phyloP scores from a whole-genome alignment of 1,140 invertebrate genomes.

The Acarapis woodi region DNA sequence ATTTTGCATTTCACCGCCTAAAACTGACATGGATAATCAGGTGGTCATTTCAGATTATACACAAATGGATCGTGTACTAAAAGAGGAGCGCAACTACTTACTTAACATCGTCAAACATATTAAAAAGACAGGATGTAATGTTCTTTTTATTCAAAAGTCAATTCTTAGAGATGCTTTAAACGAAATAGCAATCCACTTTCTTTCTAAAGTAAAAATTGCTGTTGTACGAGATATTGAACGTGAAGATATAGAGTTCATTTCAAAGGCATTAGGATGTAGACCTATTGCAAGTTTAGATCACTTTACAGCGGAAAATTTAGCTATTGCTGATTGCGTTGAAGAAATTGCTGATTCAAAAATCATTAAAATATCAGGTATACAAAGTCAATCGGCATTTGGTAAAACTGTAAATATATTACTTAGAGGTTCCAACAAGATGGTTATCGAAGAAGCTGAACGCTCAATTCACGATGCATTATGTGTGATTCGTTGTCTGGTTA shows the following conservation, averaged over 20 bases:
- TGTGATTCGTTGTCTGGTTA: constrained; percentile 85
- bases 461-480: constrained; percentile 95
- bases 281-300: constrained; percentile 97
- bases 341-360: constrained; percentile 69
- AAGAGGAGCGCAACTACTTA: constrained; percentile 92
- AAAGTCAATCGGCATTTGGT: constrained; percentile 1
- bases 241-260: constrained; percentile 89
- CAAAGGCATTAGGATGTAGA: constrained; percentile 66
- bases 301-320: constrained; percentile 67
- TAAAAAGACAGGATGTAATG: constrained; percentile 92
- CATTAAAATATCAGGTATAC: constrained; percentile 37
- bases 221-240: constrained; percentile 92
- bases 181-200: constrained; percentile 85
- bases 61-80: constrained; percentile 93
- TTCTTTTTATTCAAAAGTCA: constrained; percentile 91
- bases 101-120: constrained; percentile 97
- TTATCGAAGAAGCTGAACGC: constrained; percentile 67
- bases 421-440: constrained; percentile 86
- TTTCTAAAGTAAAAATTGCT: constrained; percentile 98
- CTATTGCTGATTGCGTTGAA: constrained; percentile 73
- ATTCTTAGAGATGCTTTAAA: constrained; percentile 86
- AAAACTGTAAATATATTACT: constrained; percentile 74
- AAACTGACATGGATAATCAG: constrained; percentile 96
- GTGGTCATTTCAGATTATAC: constrained; percentile 94
- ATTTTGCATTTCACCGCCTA: constrained; percentile 97